Base-by-base conservation (phyloP, 2,113 vertebrate species). In the Ibidorhyncha struthersii region DNA sequence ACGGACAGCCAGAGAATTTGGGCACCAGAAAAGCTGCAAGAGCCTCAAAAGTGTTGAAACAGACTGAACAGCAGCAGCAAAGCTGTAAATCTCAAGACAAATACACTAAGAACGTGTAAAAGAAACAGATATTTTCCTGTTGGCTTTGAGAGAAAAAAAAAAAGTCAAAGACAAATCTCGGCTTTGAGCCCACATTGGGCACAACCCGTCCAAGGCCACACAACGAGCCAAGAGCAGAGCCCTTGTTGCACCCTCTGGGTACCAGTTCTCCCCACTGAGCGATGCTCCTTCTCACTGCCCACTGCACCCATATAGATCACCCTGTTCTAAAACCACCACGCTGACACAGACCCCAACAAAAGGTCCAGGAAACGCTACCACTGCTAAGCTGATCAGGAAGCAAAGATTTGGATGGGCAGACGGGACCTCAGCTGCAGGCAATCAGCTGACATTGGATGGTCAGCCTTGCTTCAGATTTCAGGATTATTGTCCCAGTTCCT, bases 71-170 rank as follows among this genome's bases (percentile, higher is more conserved):
- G 62, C 67, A 94, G 72, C 56, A 80, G 50, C 67, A 87, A 74
- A 89, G 67, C 69, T 67, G 78, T 78, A 96, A 90, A 96, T 92
- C 86, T 90, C 67, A 71, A 86, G 92, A 90, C 78, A 94, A 94
- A 94, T 87, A 80, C 67, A 65, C 90, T 61, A 36, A 87, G 72
- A 87, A 66, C 7, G 0, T 80, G 58, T 92, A 61, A 83, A 76
- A 92, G 86, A 96, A 96, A 96, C 45, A 92, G 56, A 83, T 76
- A 87, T 83, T 87, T 92, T 87, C 86, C 86, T 87, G 73, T 82
- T 83, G 82, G 72, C 61, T 90, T 92, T 59, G 32, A 14, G 62
- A 66, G 50, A 11, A 63, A 66, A 40, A 58, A 65, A 40, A 49
- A 26, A 78, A 87, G 23, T 65, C 55, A 45, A 76, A 91, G 41